Conservation (phyloP, 1,140 invertebrate genomes). For the Ceratina japonica region DNA sequence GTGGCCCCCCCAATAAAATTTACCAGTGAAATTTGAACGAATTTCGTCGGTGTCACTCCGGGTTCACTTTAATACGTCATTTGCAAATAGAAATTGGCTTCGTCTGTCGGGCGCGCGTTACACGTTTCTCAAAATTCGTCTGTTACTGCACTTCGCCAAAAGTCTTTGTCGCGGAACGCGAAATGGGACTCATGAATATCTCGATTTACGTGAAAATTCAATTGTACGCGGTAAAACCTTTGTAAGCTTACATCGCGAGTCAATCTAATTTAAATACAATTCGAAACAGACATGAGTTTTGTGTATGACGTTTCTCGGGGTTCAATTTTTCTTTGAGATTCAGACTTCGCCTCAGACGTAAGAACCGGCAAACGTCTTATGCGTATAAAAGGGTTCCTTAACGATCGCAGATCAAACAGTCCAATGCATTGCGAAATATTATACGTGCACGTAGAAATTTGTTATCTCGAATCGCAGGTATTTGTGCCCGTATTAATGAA, state of each 20-base stretch:
- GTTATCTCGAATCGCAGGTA: not conserved
- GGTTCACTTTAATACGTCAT: too few relatives aligned
- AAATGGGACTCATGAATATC: conserved; percentile 25
- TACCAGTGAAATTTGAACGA: too few relatives aligned
- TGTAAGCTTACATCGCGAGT: not conserved
- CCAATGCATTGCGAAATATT: not conserved
- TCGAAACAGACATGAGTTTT: not conserved
- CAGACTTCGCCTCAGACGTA: too few relatives aligned
- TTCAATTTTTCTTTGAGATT: not conserved
- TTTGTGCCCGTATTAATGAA: not conserved
- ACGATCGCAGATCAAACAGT: not conserved
- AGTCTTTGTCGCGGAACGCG: not conserved
- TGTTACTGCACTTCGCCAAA: not conserved
- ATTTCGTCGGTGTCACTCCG: too few relatives aligned
- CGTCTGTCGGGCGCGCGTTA: conserved; percentile 3
- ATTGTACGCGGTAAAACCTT: not conserved
- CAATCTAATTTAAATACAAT: conserved; percentile 11
- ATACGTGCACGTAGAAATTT: not conserved
- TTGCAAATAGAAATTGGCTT: not conserved
- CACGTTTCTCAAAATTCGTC: not conserved
- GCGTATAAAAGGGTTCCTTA: not conserved
- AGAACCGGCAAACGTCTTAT: not conserved
- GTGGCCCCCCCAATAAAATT: too few relatives aligned
- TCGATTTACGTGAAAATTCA: conserved; percentile 21
- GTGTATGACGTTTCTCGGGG: not conserved